A percentile compares a stretch with the other conserved stretches of the same genome.
Conservation (phyloP, 2,113 vertebrate species). For the Macquaria ambigua region DNA sequence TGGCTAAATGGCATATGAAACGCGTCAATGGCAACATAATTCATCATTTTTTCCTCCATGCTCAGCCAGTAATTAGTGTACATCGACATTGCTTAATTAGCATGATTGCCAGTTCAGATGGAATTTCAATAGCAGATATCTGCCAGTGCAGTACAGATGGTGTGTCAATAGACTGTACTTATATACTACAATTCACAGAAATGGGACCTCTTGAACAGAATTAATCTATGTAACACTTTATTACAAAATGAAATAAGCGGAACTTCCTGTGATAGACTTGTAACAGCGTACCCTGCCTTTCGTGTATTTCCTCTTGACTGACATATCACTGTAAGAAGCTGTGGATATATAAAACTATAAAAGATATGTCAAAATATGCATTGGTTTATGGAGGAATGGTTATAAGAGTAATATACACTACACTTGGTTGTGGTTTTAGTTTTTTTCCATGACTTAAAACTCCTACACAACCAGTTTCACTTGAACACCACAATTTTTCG, state of each 20-base stretch:
- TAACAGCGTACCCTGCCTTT: background rate
- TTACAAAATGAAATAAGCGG: background rate
- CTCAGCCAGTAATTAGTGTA: slow-evolving; percentile 12
- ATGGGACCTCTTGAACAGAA: background rate
- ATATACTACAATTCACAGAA: background rate
- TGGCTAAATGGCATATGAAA: background rate
- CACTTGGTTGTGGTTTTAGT: background rate
- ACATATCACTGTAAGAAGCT: background rate
- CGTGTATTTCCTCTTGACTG: background rate
- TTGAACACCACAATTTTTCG: background rate
- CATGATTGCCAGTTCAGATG: background rate
- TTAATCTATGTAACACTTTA: background rate
- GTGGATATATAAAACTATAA: background rate
- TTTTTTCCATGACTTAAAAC: background rate
- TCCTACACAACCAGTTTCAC: background rate
- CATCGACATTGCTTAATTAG: background rate
- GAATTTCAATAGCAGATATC: background rate
- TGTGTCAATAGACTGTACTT: background rate
- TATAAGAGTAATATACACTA: background rate
- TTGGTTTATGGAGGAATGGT: background rate
- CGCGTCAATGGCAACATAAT: background rate
- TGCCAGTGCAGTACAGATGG: background rate
- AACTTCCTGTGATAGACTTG: background rate
- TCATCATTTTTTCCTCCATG: background rate
- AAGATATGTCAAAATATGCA: background rate